phyloP scores from a whole-genome alignment of 2,113 vertebrate genomes.

The Lamprotornis superbus region DNA sequence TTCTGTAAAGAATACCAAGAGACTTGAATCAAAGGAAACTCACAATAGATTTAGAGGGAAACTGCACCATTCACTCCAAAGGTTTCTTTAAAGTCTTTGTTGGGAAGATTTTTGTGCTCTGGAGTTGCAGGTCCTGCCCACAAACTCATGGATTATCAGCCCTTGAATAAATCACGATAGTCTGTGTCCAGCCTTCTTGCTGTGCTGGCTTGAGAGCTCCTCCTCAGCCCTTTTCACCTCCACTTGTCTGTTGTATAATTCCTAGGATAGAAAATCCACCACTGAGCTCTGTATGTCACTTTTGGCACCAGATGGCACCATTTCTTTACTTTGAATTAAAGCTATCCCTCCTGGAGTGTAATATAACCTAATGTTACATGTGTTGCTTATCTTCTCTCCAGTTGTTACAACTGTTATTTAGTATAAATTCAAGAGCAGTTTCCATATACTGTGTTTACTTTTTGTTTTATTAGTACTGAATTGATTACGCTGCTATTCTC shows the following conservation, averaged over 20 bases:
- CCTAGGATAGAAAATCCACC: not conserved
- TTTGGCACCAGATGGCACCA: slow-evolving; percentile 32
- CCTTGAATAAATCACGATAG: accelerated
- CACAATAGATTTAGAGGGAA: not conserved
- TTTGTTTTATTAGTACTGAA: not conserved
- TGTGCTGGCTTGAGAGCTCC: not conserved
- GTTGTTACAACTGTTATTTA: not conserved
- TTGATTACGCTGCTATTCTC: not conserved
- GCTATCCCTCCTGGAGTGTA: not conserved
- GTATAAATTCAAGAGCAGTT: not conserved
- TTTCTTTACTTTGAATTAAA: not conserved
- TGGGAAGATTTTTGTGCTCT: not conserved
- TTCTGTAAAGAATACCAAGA: not conserved
- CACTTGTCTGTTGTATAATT: not conserved
- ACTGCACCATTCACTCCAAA: not conserved
- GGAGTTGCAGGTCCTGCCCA: not conserved
- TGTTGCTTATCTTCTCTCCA: not conserved
- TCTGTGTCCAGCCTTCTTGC: not conserved
- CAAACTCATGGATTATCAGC: not conserved
- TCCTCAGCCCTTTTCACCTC: not conserved
- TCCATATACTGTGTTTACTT: not conserved
- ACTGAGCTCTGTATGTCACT: not conserved
- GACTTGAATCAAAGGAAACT: not conserved
- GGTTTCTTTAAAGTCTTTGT: not conserved
- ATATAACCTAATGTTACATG: not conserved